Evolutionary conservation across 2,797 vertebrate species (phyloP), one percentile per base, ranked within the genome.

Genomic region (Gastrophryne carolinensis): DNA sequence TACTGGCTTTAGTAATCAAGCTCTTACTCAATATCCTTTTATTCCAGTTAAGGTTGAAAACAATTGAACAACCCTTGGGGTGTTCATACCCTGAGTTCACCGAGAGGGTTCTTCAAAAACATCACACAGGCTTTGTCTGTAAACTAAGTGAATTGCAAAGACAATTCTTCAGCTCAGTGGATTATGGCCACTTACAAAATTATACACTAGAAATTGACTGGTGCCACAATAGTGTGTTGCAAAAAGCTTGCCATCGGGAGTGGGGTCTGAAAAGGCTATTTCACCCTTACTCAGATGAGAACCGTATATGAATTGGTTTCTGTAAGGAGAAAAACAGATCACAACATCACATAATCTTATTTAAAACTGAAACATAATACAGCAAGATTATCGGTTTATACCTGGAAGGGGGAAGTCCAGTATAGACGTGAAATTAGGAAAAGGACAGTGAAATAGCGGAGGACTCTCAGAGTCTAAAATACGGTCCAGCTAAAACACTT

Each of bases 231-330:
- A 99, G 74, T 93, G 92, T 0, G 95, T 98, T 68, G 96, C 98
- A 73, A 99, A 99, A 75, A 99, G 93, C 81, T 99, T 99, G 58
- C 98, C 98, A 56, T 99, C 98, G 0, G 98, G 97, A 19, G 98
- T 99, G 8, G 98, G 98, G 86, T 99, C 98, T 1, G 97, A 99
- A 90, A 99, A 99, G 23, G 98, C 98, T 0, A 99, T 98, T 92
- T 99, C 97, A 68, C 96, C 94, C 89, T 98, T 99, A 85, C 93
- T 97, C 85, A 99, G 90, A 86, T 96, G 96, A 0, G 96, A 98
- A 75, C 98, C 97, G 32, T 94, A 99, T 47, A 98, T 95, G 83
- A 99, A 99, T 87, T 98, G 95, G 87, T 95, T 98, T 91, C 98
- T 99, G 91, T 78, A 76, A 74, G 71, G 19, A 72, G 24, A 56